Percentiles rank a stretch among this genome's conserved stretches.
Evolutionary conservation across 2,888 invertebrate species (phyloP).

Genomic region (Drosophila subquinaria): DNA sequence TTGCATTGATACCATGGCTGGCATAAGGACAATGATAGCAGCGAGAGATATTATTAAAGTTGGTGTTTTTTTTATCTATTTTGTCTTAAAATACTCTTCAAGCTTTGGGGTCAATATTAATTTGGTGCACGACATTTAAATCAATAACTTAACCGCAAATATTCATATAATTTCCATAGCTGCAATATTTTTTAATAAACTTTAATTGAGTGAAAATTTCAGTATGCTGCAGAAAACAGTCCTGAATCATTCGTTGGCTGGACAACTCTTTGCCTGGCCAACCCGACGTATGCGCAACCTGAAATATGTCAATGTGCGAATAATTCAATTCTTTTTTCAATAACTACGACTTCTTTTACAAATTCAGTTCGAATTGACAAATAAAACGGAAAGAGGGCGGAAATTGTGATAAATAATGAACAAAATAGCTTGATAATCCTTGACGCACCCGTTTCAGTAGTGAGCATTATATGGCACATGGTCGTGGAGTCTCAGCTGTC

Average conservation of each 20-base stretch:
- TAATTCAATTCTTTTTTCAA: slow-evolving; percentile 47
- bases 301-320: slow-evolving; percentile 21
- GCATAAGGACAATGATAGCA: neutral
- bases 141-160: too few species aligned
- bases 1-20: slow-evolving; percentile 5
- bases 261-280: neutral
- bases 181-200: slow-evolving; percentile 12
- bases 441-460: slow-evolving; percentile 24
- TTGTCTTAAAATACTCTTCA: neutral
- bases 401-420: slow-evolving; percentile 71
- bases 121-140: too few species aligned
- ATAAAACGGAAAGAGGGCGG: slow-evolving; percentile 5
- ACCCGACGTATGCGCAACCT: slow-evolving; percentile 44
- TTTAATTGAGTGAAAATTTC: slow-evolving; percentile 80
- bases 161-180: too few species aligned
- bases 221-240: slow-evolving; percentile 40
- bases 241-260: neutral
- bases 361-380: slow-evolving; percentile 18
- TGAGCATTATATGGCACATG: neutral
- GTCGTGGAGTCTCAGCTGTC: slow-evolving; percentile 68
- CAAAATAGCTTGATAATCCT: slow-evolving; percentile 62
- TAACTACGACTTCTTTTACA: slow-evolving; percentile 45
- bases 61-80: neutral
- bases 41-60: neutral
- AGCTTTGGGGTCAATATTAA: too few species aligned